Percentiles rank a stretch among this genome's conserved stretches.
phyloP scores from a whole-genome alignment of 2,113 vertebrate species.

The Hymenochirus boettgeri region DNA sequence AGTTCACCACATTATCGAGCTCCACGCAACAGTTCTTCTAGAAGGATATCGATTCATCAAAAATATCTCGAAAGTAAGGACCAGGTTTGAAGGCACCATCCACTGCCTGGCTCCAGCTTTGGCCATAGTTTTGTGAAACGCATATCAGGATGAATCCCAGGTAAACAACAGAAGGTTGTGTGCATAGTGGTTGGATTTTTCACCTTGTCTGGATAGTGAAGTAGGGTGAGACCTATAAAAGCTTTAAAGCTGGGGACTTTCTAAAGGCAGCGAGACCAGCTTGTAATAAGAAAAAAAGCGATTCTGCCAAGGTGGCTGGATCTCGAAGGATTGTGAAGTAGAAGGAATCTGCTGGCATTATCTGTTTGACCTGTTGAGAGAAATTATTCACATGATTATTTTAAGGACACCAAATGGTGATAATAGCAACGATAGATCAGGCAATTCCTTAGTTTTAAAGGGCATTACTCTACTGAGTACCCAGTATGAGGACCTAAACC shows the following conservation, averaged over 20 bases:
- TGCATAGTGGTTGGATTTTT: conserved; percentile 79
- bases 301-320: conserved; percentile 74
- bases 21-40: conserved; percentile 85
- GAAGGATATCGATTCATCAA: conserved; percentile 86
- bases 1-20: conserved; percentile 74
- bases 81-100: conserved; percentile 68
- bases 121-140: conserved; percentile 58
- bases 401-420: too few relatives aligned
- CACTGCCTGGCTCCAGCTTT: conserved; percentile 54
- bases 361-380: conserved; percentile 75
- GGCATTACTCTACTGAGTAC: too few relatives aligned
- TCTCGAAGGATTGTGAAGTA: conserved; percentile 89
- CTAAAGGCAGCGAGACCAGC: conserved; percentile 72
- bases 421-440: too few relatives aligned
- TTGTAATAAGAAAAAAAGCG: conserved; percentile 86
- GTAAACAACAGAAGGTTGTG: conserved; percentile 84
- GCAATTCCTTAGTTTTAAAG: too few relatives aligned
- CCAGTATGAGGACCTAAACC: too few relatives aligned
- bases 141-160: conserved; percentile 70
- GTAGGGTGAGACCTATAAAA: conserved; percentile 65
- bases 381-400: conserved; percentile 7
- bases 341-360: conserved; percentile 82
- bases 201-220: conserved; percentile 65
- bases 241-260: conserved; percentile 70
- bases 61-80: conserved; percentile 80